Base-by-base conservation (phyloP, 1,140 invertebrate genomes). In the Drosophila paulistorum region DNA sequence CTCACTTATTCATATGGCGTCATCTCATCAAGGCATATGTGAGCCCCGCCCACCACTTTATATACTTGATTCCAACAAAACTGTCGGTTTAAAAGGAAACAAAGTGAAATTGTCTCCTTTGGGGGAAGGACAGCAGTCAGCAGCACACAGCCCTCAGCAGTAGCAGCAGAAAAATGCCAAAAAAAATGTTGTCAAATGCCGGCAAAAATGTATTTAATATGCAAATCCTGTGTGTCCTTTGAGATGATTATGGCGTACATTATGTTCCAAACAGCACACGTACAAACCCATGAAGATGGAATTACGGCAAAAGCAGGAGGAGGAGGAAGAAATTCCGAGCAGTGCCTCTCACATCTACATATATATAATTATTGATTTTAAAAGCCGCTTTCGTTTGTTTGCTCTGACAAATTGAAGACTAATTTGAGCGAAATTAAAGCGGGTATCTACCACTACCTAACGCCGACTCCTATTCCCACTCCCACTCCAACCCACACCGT, bases 201-300 rank as follows among this genome's bases (percentile, higher is more conserved):
- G 39, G 35, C 63, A 64, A 83, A 79, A 79, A 74, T 83, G 72
- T 83, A 84, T 84, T 84, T 85, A 84, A 84, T 85, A 84, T 84
- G 81, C 81, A 84, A 84, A 84, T 84, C 61, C 74, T 76, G 73
- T 84, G 61, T 64, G 81, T 80, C 81, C 81, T 84, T 71, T 80
- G 81, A 76, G 81, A 85, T 80, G 77, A 84, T 85, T 77, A 85
- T 72, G 67, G 68, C 39, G 67, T 59, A 71, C 75, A 82, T 82
- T 83, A 75, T 77, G 74, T 77, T 62, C 74, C 74, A 13, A 57
- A 48, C 48, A 77, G 74, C 74, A 70, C 74, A 77, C 74, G 74
- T 70, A 48, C 51, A 45, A 5, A 20, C 33, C 10, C 10, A 59
- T 37, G 30, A 59, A 33, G 14, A 20, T 23, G 33, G 23, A 39